phyloP scores from a whole-genome alignment of 1,140 invertebrate species.

The Anastrepha ludens region DNA sequence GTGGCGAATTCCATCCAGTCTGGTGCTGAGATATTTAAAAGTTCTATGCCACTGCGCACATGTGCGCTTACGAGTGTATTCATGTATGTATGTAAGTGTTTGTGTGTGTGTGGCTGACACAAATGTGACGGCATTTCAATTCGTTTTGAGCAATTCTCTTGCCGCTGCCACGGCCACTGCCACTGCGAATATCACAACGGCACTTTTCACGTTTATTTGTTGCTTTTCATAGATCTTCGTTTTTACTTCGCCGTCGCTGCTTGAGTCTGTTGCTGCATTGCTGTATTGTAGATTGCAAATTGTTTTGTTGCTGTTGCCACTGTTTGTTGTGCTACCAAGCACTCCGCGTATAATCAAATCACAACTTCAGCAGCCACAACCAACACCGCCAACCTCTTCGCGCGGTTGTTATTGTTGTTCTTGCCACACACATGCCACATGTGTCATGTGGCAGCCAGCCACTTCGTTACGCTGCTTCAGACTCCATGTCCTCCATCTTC shows the following conservation, averaged over 20 bases:
- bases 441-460: slow-evolving; percentile 8
- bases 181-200: background rate
- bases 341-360: slow-evolving; percentile 27
- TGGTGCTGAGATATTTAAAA: background rate
- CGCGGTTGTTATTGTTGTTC: slow-evolving; percentile 9
- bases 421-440: slow-evolving; percentile 24
- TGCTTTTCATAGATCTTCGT: background rate
- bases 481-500: background rate
- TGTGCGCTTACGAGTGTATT: background rate
- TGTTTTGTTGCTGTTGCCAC: background rate
- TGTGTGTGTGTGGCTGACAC: background rate
- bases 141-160: slow-evolving; percentile 31
- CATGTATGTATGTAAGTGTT: background rate
- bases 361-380: slow-evolving; percentile 26
- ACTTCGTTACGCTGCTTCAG: slow-evolving; percentile 18
- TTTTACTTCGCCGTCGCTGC: background rate
- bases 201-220: slow-evolving; percentile 2
- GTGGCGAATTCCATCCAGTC: slow-evolving; percentile 42
- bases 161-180: background rate
- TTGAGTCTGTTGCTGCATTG: background rate
- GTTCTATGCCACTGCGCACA: background rate
- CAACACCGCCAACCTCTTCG: background rate
- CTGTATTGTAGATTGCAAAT: background rate
- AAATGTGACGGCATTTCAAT: slow-evolving; percentile 50
- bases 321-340: background rate